phyloP scores from a whole-genome alignment of 1,140 invertebrate genomes.

The Scaptomyza hsui region DNA sequence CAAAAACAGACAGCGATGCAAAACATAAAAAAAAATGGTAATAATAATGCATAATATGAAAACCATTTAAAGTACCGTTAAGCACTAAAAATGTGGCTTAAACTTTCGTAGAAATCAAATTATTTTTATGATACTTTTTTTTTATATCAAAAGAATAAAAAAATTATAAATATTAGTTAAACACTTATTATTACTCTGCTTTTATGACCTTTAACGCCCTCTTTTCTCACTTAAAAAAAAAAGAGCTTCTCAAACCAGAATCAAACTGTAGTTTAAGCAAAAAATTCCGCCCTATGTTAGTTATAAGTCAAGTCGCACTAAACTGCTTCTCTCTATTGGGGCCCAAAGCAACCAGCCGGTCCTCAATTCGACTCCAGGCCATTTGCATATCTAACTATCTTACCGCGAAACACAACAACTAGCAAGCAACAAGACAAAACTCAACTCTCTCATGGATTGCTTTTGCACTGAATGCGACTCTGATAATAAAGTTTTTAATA shows the following conservation, averaged over 20 bases:
- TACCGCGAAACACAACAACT: constrained; percentile 44
- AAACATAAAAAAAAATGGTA: constrained; percentile 24
- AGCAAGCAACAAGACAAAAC: background rate
- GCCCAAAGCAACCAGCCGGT: background rate
- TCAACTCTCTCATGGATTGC: constrained; percentile 5
- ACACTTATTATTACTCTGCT: too few species aligned
- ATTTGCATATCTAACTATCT: constrained; percentile 76
- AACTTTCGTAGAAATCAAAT: too few species aligned
- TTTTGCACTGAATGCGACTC: constrained; percentile 22
- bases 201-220: too few species aligned
- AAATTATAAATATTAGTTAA: too few species aligned
- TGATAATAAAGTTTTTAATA: constrained; percentile 82
- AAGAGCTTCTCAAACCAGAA: too few species aligned
- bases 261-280: background rate
- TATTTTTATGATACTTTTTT: too few species aligned
- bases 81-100: background rate
- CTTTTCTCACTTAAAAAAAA: too few species aligned
- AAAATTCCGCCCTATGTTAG: background rate
- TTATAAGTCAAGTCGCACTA: background rate
- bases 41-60: constrained; percentile 27
- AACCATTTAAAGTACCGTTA: constrained; percentile 31
- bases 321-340: too few species aligned
- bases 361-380: constrained; percentile 7
- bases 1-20: constrained; percentile 21
- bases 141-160: too few species aligned